These are phyloP conservation scores for Papilio elwesi DNA, from an alignment of 2,888 invertebrate genomes.

Conservation along the genomic window DNA sequence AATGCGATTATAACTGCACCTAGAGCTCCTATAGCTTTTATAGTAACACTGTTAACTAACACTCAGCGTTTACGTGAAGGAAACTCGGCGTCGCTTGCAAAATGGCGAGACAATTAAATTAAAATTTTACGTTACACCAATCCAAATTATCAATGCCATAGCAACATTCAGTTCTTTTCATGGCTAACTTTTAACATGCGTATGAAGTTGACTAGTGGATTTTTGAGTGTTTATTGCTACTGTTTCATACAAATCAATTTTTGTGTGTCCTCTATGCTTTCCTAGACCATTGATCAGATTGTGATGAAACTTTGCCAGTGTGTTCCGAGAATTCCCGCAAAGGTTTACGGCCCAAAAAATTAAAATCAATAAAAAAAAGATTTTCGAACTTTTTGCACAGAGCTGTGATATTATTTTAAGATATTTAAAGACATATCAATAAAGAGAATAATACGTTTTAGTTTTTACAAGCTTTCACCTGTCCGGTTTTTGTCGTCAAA, in stretches of 20 bases:
- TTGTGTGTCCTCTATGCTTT: too few species aligned
- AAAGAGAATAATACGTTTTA: too few species aligned
- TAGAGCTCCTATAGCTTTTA: slow-evolving; percentile 40
- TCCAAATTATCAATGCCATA: slow-evolving; percentile 28
- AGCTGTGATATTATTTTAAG: too few species aligned
- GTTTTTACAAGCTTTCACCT: too few species aligned
- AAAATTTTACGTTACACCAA: slow-evolving; percentile 21
- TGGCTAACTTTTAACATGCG: background rate
- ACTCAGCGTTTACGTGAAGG: slow-evolving; percentile 30
- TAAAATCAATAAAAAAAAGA: too few species aligned
- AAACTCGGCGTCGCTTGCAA: slow-evolving; percentile 22
- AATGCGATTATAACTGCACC: slow-evolving; percentile 72
- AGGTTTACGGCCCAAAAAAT: too few species aligned
- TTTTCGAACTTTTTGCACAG: too few species aligned
- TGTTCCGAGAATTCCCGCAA: too few species aligned
- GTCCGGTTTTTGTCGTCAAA: too few species aligned
- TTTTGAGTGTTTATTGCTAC: background rate
- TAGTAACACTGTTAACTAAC: slow-evolving; percentile 36
- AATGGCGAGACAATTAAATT: slow-evolving; percentile 37
- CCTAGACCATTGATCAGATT: too few species aligned
- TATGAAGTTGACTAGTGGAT: background rate
- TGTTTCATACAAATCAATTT: background rate
- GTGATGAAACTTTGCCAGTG: too few species aligned
- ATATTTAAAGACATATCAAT: too few species aligned
- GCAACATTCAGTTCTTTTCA: background rate